Evolutionary conservation across 2,797 vertebrate genomes (phyloP).

Genomic region (Chiloscyllium punctatum): DNA sequence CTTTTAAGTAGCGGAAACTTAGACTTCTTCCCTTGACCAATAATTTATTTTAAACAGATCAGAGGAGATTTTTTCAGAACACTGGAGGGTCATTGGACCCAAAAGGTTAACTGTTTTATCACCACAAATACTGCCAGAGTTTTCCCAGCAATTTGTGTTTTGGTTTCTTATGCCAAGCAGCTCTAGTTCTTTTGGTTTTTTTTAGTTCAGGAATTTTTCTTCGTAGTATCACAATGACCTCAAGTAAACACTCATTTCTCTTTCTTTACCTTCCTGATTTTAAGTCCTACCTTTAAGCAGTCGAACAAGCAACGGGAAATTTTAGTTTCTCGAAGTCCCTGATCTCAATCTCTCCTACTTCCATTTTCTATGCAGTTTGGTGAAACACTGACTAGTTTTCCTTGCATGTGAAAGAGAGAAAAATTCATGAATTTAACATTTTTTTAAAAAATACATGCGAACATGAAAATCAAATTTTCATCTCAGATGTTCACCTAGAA

Average conservation of each 20-base stretch:
- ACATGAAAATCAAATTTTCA: background rate
- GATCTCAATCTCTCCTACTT: background rate
- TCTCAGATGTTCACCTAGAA: background rate
- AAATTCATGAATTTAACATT: background rate
- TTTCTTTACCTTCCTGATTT: background rate
- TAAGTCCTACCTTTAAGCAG: background rate
- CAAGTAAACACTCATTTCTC: background rate
- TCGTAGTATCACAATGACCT: background rate
- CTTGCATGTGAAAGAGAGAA: background rate
- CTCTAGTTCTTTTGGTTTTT: too few species aligned
- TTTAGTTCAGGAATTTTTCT: background rate
- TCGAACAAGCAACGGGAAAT: conserved; percentile 18
- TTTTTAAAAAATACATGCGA: background rate
- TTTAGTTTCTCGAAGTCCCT: conserved; percentile 10
- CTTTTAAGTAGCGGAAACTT: background rate
- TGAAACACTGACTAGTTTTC: background rate
- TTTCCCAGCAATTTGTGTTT: too few species aligned
- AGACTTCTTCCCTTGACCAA: background rate
- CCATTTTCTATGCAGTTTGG: background rate
- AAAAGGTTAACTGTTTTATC: too few species aligned
- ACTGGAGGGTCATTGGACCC: too few species aligned
- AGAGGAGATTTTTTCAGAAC: too few species aligned
- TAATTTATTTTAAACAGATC: background rate
- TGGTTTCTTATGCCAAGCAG: too few species aligned
- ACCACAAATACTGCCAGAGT: too few species aligned